Conservation (phyloP, 1,140 invertebrate species). For the Spodoptera litura region DNA sequence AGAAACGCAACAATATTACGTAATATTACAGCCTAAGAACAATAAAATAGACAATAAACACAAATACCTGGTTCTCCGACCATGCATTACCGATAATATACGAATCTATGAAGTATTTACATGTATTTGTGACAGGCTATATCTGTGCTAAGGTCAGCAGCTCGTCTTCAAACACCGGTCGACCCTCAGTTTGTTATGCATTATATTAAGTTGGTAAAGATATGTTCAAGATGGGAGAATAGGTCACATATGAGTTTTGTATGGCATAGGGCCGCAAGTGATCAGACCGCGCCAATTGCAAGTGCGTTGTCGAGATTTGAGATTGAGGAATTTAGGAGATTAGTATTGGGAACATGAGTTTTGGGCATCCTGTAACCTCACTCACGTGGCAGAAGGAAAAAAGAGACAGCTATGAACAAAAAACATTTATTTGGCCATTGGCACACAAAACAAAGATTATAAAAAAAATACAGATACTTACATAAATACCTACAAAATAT, state of each 20-base stretch:
- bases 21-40: background rate
- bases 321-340: too few relatives aligned
- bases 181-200: background rate
- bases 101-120: background rate
- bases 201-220: background rate
- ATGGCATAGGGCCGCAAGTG: background rate
- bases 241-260: too few relatives aligned
- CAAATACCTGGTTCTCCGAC: background rate
- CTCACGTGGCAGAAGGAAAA: too few relatives aligned
- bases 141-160: constrained; percentile 3
- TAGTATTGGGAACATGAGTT: too few relatives aligned
- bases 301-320: too few relatives aligned
- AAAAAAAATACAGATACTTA: too few relatives aligned
- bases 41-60: background rate
- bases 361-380: too few relatives aligned
- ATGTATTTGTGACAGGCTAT: background rate
- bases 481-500: too few relatives aligned
- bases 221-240: background rate
- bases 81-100: background rate
- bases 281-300: background rate
- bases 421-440: too few relatives aligned
- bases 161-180: constrained; percentile 25
- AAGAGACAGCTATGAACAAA: too few relatives aligned
- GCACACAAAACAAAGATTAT: too few relatives aligned
- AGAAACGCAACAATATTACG: background rate